A percentile compares a stretch with the other conserved stretches of the same genome.
These are phyloP conservation scores for Alviniconcha strummeri DNA, from an alignment of 2,888 invertebrate species.

Conservation along the genomic window DNA sequence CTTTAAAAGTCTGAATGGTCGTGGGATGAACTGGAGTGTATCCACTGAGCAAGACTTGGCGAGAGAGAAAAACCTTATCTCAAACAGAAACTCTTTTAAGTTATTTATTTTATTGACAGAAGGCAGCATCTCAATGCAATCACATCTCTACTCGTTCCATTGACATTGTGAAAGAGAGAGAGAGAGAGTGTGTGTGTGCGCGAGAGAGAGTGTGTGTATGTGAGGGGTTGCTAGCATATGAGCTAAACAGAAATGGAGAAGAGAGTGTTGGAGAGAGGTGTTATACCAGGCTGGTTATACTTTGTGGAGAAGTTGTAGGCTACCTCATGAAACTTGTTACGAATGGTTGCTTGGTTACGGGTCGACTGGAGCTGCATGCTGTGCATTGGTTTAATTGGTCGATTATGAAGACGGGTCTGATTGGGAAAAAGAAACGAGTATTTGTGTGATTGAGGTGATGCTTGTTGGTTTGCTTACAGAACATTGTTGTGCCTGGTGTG, in stretches of 20 bases:
- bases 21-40: neutral
- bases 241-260: neutral
- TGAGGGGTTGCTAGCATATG: neutral
- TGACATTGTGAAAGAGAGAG: neutral
- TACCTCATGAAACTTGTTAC: neutral
- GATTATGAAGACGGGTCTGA: neutral
- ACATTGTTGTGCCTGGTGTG: neutral
- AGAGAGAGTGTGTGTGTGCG: neutral
- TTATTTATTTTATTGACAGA: slow-evolving; percentile 17
- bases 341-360: neutral
- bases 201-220: neutral
- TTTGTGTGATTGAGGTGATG: neutral
- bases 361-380: no score
- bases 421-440: neutral
- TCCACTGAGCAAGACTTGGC: neutral
- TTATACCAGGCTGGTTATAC: no score
- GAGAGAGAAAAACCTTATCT: neutral
- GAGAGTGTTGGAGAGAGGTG: neutral
- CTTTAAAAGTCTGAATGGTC: no score
- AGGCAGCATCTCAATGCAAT: slow-evolving; percentile 32
- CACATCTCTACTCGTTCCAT: slow-evolving; percentile 26
- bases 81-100: slow-evolving; percentile 1
- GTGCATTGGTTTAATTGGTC: neutral
- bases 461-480: neutral
- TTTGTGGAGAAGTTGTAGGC: neutral